Evolutionary conservation across 2,113 vertebrate genomes (phyloP), one percentile per base, ranked within the genome.

Genomic region (Elephas maximus): DNA sequence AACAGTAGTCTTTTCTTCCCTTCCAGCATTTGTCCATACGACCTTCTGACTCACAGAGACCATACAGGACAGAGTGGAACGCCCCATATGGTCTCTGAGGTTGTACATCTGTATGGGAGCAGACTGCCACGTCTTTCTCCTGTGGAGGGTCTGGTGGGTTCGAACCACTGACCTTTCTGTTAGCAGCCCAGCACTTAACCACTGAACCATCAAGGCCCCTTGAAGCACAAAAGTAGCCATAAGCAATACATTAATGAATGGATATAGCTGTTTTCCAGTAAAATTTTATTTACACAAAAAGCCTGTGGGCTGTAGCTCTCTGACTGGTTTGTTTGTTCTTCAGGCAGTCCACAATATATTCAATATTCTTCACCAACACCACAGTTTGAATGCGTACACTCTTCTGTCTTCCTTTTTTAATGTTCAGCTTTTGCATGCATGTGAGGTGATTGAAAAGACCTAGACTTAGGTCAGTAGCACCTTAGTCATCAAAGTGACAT

Each of bases 231-330:
- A 81, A 48, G 33, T 63, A 83, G 10, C 33, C 48, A 44, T 5
- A 77, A 18, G 41, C 41, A 82, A 63, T 63, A 24, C n/a, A 17
- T 73, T 73, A 82, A 67, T 28, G n/a, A 12, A 41, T 5, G 2
- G 84, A 10, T 7, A 74, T 24, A 69, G 37, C 24, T 71, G 18
- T 67, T 88, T 91, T 73, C 53, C 73, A 48, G 11, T 51, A 74
- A 81, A 48, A 60, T 5, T 74, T 90, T 37, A 94, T 88, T 92
- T 89, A 60, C 26, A 83, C 77, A 76, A 93, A 80, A 8, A 76
- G 53, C 63, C 45, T 7, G 8, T 26, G 53, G n/a, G 30, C 1
- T 60, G 4, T n/a, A n/a, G n/a, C 85, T 77, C 90, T 78, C 94
- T 71, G 15, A 33, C 9, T 67, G 10, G 30, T 69, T 10, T 33